Base-by-base conservation (phyloP, 2,113 vertebrate species). In the Clarias batrachus region DNA sequence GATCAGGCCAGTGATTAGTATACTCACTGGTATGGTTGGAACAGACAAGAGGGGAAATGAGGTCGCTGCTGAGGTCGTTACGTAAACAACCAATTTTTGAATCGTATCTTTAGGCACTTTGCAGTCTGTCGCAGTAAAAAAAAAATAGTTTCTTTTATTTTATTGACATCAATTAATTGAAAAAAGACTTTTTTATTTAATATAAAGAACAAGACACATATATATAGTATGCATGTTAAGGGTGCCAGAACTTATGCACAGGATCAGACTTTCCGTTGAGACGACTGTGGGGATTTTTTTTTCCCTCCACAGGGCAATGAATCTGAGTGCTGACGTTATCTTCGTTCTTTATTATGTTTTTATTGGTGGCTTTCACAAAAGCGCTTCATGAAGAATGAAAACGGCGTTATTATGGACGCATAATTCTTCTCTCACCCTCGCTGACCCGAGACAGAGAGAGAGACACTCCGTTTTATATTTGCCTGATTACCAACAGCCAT, bases 281-380 rank as follows among this genome's bases (percentile, higher is more conserved):
- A 63, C 23, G 19, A 25, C 60, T 11, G 23, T 25, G 14, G 4
- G 14, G 1, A 59, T 57, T 48, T 80, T 80, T 80, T 14, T 30
- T n/a, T 8, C 17, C 6, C n/a, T 16, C 17, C 6, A 2, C 27
- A 33, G 68, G 1, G 30, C 17, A 97, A 97, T 95, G 95, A 94
- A 96, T 96, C 96, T 96, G 93, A 93, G 95, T 95, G 0, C 94
- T 95, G 96, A 94, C 96, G 96, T 97, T 97, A 97, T 97, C 97
- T 96, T 7, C 19, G 59, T 60, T 62, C 79, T 94, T 93, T 93
- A 92, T 93, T 91, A 90, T 90, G 90, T 96, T 96, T 97, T 96
- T 96, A 94, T 96, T 95, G 95, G 94, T 94, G 95, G 93, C 90
- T 95, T 96, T 94, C 94, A 94, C 92, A 93, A 93, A 95, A 93